Base-by-base conservation (phyloP, 1,140 invertebrate genomes). In the Bombus vancouverensis region DNA sequence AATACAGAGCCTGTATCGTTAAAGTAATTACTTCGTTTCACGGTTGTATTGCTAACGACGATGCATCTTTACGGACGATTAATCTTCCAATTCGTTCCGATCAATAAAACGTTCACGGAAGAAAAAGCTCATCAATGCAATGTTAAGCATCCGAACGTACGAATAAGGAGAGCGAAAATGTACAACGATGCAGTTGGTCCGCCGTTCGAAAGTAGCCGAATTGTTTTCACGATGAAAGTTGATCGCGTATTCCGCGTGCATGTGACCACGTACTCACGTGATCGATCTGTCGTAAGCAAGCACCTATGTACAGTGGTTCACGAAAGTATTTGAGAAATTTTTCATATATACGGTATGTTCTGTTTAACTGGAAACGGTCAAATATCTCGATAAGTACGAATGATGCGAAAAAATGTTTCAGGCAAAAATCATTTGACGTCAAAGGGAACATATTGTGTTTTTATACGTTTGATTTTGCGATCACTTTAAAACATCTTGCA, bases 171-270 rank as follows among this genome's bases (percentile, higher is more conserved):
- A 62, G 28, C 47, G 22, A 28, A 44, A 39, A 44, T 6, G 15
- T 68, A 34, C 47, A 42, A n/a, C 44, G 44, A 44, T 53, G 47
- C 47, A 53, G 47, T 53, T 74, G 44, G n/a, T 53, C 32, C 47
- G 37, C 25, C n/a, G 37, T 59, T 70, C 74, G 82, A 83, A 83
- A 83, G 82, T 70, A 47, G 12, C 74, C 47, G 66, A 83, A 83
- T 83, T 18, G 82, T 83, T 83, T 83, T 83, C 74, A 68, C 44
- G 73, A 83, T 59, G 82, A 83, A 83, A 83, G 82, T 77, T 59
- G 53, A 83, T 83, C 74, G 82, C 3, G 72, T 83, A 83, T 83
- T 83, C 73, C 34, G 74, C 3, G 37, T 83, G 34, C 62, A 76
- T 47, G 34, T n/a, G 34, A 32, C 34, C 47, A 37, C 4, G 65